Conservation (phyloP, 2,888 invertebrate genomes). For the Acanthoscelides obtectus region DNA sequence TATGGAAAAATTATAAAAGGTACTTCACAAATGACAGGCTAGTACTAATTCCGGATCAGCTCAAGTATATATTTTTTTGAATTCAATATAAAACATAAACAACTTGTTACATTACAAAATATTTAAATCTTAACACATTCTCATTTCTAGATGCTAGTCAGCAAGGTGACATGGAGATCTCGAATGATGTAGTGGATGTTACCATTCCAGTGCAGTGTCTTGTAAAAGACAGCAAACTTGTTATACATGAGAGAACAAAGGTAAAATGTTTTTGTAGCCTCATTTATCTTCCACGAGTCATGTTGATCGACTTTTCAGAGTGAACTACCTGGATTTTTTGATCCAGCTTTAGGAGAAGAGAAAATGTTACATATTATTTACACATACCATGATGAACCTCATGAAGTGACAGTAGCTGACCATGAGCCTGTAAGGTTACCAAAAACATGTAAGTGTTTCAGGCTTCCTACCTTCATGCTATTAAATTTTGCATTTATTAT, state of each 20-base stretch:
- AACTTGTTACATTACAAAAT: neutral
- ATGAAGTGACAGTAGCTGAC: conserved; percentile 76
- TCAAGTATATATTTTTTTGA: neutral
- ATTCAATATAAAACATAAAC: too few relatives aligned
- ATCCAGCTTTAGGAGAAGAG: conserved; percentile 89
- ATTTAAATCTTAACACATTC: neutral
- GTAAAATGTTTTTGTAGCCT: conserved; percentile 48
- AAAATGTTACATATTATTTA: conserved; percentile 86
- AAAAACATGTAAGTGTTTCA: conserved; percentile 56
- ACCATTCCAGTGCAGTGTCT: conserved; percentile 93
- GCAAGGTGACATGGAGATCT: conserved; percentile 29
- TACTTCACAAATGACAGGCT: too few relatives aligned
- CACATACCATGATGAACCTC: conserved; percentile 72
- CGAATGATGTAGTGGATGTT: conserved; percentile 74
- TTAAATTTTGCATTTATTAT: too few relatives aligned
- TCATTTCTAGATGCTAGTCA: conserved; percentile 15
- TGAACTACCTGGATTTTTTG: conserved; percentile 94
- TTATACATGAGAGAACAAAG: conserved; percentile 81
- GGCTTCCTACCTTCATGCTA: too few relatives aligned
- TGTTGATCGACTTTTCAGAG: conserved; percentile 65
- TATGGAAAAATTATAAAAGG: conserved; percentile 64
- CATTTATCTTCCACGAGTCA: too few relatives aligned
- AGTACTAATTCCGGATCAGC: too few relatives aligned
- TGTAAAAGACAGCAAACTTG: conserved; percentile 84
- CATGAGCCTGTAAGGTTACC: conserved; percentile 77